Percentiles rank a stretch among this genome's conserved stretches.
phyloP scores from a whole-genome alignment of 2,888 invertebrate genomes.

The Drepanosiphum platanoidis region DNA sequence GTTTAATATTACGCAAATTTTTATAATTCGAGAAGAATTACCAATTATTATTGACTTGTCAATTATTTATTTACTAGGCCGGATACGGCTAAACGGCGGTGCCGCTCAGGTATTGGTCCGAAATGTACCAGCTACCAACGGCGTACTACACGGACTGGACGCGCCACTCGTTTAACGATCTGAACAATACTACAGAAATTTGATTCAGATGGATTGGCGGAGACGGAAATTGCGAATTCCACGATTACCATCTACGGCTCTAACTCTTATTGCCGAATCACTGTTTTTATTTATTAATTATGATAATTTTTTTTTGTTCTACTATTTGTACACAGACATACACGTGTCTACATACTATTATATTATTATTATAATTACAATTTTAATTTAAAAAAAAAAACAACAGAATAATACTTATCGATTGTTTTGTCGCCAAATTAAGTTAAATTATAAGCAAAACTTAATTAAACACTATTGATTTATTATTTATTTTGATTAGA shows the following conservation, averaged over 20 bases:
- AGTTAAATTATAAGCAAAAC: no score
- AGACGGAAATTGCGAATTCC: background rate
- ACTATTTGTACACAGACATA: background rate
- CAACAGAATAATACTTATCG: background rate
- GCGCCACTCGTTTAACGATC: constrained; percentile 69
- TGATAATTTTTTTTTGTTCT: background rate
- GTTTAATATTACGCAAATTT: no score
- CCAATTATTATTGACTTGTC: background rate
- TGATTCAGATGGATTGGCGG: background rate
- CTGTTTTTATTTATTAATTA: constrained; percentile 7
- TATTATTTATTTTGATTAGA: no score
- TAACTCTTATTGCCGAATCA: background rate
- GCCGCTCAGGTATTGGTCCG: constrained; percentile 83
- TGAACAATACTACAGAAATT: background rate
- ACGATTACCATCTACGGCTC: background rate
- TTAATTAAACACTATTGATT: no score
- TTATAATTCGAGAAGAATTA: no score
- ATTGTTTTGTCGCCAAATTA: no score
- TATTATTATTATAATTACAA: background rate
- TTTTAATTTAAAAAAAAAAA: background rate
- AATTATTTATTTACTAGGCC: constrained; percentile 72
- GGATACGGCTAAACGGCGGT: constrained; percentile 84
- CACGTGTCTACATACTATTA: background rate
- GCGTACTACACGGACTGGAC: constrained; percentile 86
- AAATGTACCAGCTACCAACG: constrained; percentile 88